A percentile compares a stretch with the other conserved stretches of the same genome.
Conservation (phyloP, 2,113 vertebrate species). For the mouse (Mus musculus) region GRCm39 chr6:32321501-32322000, state of each 20-base stretch:
- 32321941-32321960: not conserved
- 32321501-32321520: not conserved
- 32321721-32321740: slow-evolving; percentile 62
- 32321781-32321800: not conserved
- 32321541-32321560: not conserved
- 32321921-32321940: slow-evolving; percentile 31
- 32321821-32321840: not conserved
- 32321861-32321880: not conserved
- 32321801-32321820: not conserved
- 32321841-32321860: slow-evolving; percentile 5
- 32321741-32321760: not conserved
- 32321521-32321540: not conserved
- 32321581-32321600: not conserved
- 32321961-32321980: not conserved
- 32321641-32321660: slow-evolving; percentile 11
- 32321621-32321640: slow-evolving; percentile 26
- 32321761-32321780: slow-evolving; percentile 31
- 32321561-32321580: not conserved
- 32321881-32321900: not conserved
- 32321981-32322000: not conserved
- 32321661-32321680: not conserved
- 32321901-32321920: not conserved
- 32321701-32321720: slow-evolving; percentile 64
- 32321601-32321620: not conserved
- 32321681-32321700: slow-evolving; percentile 44